Conservation (phyloP, 2,888 invertebrate genomes). For the Conops quadrifasciatus region DNA sequence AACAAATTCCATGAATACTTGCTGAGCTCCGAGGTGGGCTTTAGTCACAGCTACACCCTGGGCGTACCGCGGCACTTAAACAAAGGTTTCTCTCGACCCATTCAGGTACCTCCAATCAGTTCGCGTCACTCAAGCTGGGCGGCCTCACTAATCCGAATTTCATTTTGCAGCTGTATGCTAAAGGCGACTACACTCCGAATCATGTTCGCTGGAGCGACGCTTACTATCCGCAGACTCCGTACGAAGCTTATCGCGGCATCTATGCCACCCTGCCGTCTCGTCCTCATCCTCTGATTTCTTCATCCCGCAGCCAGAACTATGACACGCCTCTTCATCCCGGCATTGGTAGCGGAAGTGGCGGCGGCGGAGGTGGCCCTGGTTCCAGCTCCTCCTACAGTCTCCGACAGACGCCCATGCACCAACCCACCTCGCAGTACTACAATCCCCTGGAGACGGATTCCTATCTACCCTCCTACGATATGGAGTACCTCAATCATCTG, state of each 20-base stretch:
- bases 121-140: not conserved
- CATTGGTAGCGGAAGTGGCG: slow-evolving; percentile 47
- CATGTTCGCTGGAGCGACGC: slow-evolving; percentile 74
- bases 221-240: slow-evolving; percentile 71
- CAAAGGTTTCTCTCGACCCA: slow-evolving; percentile 88
- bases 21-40: slow-evolving; percentile 89
- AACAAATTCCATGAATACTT: slow-evolving; percentile 93
- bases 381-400: slow-evolving; percentile 63
- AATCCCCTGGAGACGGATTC: slow-evolving; percentile 65
- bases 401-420: slow-evolving; percentile 65
- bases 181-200: slow-evolving; percentile 72
- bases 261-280: slow-evolving; percentile 68
- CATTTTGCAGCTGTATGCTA: slow-evolving; percentile 67
- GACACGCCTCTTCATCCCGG: slow-evolving; percentile 61
- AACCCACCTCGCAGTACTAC: slow-evolving; percentile 62
- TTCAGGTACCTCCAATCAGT: slow-evolving; percentile 67
- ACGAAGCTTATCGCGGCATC: slow-evolving; percentile 69
- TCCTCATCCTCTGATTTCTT: slow-evolving; percentile 54
- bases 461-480: slow-evolving; percentile 65
- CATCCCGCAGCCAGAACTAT: slow-evolving; percentile 58
- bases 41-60: slow-evolving; percentile 86
- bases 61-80: slow-evolving; percentile 84
- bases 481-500: slow-evolving; percentile 63
- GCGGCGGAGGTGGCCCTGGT: slow-evolving; percentile 48
- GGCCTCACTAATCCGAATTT: not conserved